These are phyloP conservation scores for Cololabis saira DNA, from an alignment of 2,113 vertebrate species.

Conservation along the genomic window DNA sequence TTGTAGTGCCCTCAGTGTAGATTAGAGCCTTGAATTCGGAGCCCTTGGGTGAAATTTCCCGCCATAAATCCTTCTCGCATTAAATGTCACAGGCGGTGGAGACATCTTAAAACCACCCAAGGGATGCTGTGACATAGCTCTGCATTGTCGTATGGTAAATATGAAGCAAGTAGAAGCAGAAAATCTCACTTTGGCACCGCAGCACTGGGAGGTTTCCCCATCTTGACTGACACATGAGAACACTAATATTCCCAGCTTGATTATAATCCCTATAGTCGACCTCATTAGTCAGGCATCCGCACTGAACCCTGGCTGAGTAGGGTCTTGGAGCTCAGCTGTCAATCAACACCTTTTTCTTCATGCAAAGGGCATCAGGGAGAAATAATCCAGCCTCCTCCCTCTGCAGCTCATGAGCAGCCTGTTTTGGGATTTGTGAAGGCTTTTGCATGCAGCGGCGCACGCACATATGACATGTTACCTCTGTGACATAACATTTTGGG, in stretches of 20 bases:
- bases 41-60: slow-evolving; percentile 68
- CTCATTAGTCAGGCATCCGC: slow-evolving; percentile 83
- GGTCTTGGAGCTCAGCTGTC: slow-evolving; percentile 77
- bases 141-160: slow-evolving; percentile 71
- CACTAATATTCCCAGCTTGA: slow-evolving; percentile 80
- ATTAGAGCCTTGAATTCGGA: slow-evolving; percentile 53
- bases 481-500: slow-evolving; percentile 42
- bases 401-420: slow-evolving; percentile 44
- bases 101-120: slow-evolving; percentile 59
- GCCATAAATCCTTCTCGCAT: slow-evolving; percentile 70
- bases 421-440: slow-evolving; percentile 62
- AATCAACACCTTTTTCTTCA: slow-evolving; percentile 80
- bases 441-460: slow-evolving; percentile 27
- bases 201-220: slow-evolving; percentile 71
- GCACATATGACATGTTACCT: slow-evolving; percentile 20
- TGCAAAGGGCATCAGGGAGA: slow-evolving; percentile 75
- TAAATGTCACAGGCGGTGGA: slow-evolving; percentile 59
- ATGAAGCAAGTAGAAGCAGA: slow-evolving; percentile 65
- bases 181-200: slow-evolving; percentile 56
- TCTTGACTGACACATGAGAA: slow-evolving; percentile 79
- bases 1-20: slow-evolving; percentile 40
- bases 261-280: slow-evolving; percentile 80
- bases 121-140: slow-evolving; percentile 64
- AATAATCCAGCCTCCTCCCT: slow-evolving; percentile 72
- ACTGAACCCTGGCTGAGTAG: slow-evolving; percentile 80